phyloP scores from a whole-genome alignment of 1,140 invertebrate species.

The Branchinecta lindahli region DNA sequence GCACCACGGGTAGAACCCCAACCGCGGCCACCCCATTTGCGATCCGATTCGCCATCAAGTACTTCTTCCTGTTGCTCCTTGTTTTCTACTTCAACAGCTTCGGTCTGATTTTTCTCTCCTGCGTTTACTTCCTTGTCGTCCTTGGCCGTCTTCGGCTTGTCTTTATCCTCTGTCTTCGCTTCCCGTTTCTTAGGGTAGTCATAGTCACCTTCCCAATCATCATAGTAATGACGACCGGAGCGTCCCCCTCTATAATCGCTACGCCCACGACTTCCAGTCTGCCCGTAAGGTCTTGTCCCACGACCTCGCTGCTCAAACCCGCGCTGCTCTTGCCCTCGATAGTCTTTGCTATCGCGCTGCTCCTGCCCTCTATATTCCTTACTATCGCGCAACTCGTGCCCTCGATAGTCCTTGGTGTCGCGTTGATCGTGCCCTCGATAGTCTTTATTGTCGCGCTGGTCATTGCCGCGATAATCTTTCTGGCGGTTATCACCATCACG shows the following conservation, averaged over 20 bases:
- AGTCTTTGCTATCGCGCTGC: constrained; percentile 20
- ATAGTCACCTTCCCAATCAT: constrained; percentile 14
- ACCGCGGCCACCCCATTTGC: too few relatives aligned
- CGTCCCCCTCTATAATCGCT: constrained; percentile 20
- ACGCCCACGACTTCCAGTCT: constrained; percentile 29
- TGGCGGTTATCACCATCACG: neutral
- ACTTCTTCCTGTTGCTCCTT: constrained; percentile 19
- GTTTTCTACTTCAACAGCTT: constrained; percentile 22
- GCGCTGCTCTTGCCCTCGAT: constrained; percentile 13
- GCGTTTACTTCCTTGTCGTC: constrained; percentile 22
- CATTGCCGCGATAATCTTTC: constrained; percentile 32
- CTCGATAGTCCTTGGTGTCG: constrained; percentile 32
- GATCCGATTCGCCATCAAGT: constrained; percentile 13
- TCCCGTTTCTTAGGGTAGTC: constrained; percentile 17
- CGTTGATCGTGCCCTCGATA: constrained; percentile 12
- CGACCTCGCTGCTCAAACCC: constrained; percentile 21
- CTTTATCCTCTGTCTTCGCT: constrained; percentile 23
- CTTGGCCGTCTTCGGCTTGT: constrained; percentile 27
- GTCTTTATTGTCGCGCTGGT: constrained; percentile 21
- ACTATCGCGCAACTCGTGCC: constrained; percentile 26
- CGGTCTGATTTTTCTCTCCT: constrained; percentile 42
- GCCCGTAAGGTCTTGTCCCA: constrained; percentile 26
- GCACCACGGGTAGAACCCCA: neutral
- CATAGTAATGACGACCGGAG: constrained; percentile 12
- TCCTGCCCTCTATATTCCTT: constrained; percentile 32